Evolutionary conservation across 1,140 invertebrate species (phyloP).

Genomic region (Sarcophaga peregrina): DNA sequence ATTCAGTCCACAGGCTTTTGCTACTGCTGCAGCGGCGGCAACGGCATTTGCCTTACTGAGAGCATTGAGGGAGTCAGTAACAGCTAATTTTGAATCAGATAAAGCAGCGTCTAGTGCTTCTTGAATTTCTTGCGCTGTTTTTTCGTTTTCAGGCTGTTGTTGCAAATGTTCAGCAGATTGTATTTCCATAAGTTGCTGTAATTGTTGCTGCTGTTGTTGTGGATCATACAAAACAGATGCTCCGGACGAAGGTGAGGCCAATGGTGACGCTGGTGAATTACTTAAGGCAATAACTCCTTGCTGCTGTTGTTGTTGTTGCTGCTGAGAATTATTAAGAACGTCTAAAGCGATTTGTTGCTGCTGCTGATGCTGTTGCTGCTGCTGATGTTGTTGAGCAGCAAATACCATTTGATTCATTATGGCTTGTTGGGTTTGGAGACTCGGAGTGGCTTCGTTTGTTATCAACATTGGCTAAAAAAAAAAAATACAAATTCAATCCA

Average conservation of each 20-base stretch:
- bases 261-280: slow-evolving; percentile 61
- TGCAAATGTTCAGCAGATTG: slow-evolving; percentile 35
- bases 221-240: slow-evolving; percentile 53
- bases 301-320: slow-evolving; percentile 8
- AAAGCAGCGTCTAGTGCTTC: slow-evolving; percentile 44
- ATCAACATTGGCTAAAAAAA: slow-evolving; percentile 43
- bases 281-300: slow-evolving; percentile 50
- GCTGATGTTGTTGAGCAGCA: slow-evolving; percentile 53
- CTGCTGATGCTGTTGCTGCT: slow-evolving; percentile 54
- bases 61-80: slow-evolving; percentile 28
- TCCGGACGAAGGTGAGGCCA: slow-evolving; percentile 67
- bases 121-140: slow-evolving; percentile 39
- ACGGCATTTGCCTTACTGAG: slow-evolving; percentile 26
- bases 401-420: slow-evolving; percentile 47
- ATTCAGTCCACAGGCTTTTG: slow-evolving; percentile 43
- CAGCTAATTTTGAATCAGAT: slow-evolving; percentile 45
- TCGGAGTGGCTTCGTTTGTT: slow-evolving; percentile 45
- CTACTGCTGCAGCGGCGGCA: slow-evolving; percentile 43
- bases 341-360: slow-evolving; percentile 47
- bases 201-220: slow-evolving; percentile 59
- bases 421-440: slow-evolving; percentile 44
- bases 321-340: slow-evolving; percentile 13
- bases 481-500: background rate
- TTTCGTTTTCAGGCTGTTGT: slow-evolving; percentile 43
- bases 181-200: slow-evolving; percentile 51